Conservation (phyloP, 2,888 invertebrate genomes). For the Caenorhabditis sp. region DNA sequence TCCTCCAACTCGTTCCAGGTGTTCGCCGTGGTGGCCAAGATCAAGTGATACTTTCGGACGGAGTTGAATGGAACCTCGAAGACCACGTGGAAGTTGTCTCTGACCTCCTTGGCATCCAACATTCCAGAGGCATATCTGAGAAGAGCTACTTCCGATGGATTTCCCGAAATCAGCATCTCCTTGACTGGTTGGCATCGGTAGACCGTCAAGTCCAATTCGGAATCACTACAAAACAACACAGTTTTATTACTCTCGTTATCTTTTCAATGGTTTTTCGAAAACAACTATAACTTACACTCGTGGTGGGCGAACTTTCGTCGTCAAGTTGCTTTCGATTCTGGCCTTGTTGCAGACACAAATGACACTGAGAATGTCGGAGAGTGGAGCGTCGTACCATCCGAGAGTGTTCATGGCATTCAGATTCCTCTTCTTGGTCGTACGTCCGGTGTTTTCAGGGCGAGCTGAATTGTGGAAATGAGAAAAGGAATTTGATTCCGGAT, state of each 20-base stretch:
- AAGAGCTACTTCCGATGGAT: conserved; percentile 74
- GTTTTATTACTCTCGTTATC: not conserved
- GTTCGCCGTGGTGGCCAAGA: conserved; percentile 65
- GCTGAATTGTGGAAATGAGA: conserved; percentile 44
- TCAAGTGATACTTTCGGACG: conserved; percentile 76
- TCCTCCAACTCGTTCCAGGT: conserved; percentile 51
- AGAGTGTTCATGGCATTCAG: conserved; percentile 57
- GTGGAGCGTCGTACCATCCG: conserved; percentile 67
- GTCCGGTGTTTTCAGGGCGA: conserved; percentile 65
- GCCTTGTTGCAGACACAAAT: conserved; percentile 75
- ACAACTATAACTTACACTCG: conserved; percentile 55
- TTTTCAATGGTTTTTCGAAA: conserved; percentile 2
- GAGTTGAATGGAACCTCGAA: conserved; percentile 81
- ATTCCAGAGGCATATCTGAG: conserved; percentile 68
- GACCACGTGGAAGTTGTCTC: conserved; percentile 69
- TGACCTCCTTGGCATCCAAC: conserved; percentile 63
- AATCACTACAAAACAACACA: conserved; percentile 62
- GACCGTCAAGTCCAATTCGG: conserved; percentile 65
- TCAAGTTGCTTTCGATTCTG: conserved; percentile 63
- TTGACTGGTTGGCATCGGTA: conserved; percentile 60
- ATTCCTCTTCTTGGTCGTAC: conserved; percentile 65
- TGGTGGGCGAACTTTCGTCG: conserved; percentile 56
- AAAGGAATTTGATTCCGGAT: not conserved
- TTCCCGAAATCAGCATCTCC: conserved; percentile 68
- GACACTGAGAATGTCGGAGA: conserved; percentile 71